Evolutionary conservation across 2,888 invertebrate genomes (phyloP), one percentile per base, ranked within the genome.

Genomic region (Nymphalis c-album): DNA sequence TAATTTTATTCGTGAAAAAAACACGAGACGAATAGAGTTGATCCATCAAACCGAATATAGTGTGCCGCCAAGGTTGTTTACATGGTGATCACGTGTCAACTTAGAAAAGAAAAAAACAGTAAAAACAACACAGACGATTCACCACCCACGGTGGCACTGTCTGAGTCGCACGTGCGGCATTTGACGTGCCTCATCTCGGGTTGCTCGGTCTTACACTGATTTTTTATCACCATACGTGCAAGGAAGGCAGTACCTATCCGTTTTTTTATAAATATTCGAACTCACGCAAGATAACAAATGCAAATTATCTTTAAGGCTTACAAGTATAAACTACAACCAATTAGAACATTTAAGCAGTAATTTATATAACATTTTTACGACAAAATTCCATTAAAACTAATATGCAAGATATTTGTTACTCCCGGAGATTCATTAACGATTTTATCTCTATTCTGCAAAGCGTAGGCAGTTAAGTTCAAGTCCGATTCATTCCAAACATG

Each of bases 401-500:
- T 67, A 71, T 67, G 60, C 72, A 71, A 72, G 35, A 62, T 70
- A 72, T 74, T 73, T 63, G 74, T 71, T 72, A 63, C 71, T 65
- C 68, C 72, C 75, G 71, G 55, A 60, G 69, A 69, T 75, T 75
- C 72, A 77, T 72, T 79, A 77, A 77, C 77, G 80, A 84, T 83
- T 76, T 76, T 79, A 86, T 85, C 84, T 80, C 75, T 64, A 70
- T 75, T 71, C 71, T 78, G 77, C 74, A 79, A 78, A 78, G 80
- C 79, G 77, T 80, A 80, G 79, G 79, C 74, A 80, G 80, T 82
- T 74, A 78, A 81, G 75, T 76, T 62, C 65, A 64, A 69, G 69
- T 60, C 71, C 75, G 78, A 83, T 81, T 83, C 80, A 84, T 85
- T 84, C 81, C 79, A 71, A 76, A 79, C 86, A 84, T 84, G 80